Evolutionary conservation across 2,797 vertebrate species (phyloP).

Genomic region (Pipistrellus kuhlii): DNA sequence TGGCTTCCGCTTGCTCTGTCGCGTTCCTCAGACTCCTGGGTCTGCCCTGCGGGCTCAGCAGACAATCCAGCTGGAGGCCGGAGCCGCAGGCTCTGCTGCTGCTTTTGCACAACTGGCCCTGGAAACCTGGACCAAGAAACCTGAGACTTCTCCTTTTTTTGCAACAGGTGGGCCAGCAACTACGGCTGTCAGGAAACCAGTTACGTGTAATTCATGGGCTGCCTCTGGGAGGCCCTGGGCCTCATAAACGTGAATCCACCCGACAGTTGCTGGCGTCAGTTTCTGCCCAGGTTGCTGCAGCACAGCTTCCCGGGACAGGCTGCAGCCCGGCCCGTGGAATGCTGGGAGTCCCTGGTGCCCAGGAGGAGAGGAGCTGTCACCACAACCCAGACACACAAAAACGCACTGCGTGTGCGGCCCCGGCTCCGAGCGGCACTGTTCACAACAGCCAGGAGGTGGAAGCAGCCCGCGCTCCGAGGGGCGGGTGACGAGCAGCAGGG

Average conservation of each 20-base stretch:
- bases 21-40: neutral
- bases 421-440: fast-evolving
- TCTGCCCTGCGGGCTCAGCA: neutral
- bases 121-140: constrained; percentile 40
- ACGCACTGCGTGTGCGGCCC: neutral
- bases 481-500: neutral
- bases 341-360: too few species aligned
- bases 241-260: neutral
- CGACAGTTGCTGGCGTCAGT: constrained; percentile 20
- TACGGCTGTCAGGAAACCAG: constrained; percentile 52
- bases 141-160: neutral
- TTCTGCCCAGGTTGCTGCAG: neutral
- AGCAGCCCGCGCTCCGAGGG: neutral
- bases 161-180: constrained; percentile 34
- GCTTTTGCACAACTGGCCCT: neutral
- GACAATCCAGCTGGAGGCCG: neutral
- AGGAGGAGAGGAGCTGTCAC: neutral
- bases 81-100: fast-evolving
- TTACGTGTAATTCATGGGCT: constrained; percentile 59
- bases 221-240: constrained; percentile 10
- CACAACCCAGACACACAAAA: neutral
- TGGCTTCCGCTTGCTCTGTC: neutral
- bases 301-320: neutral
- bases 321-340: fast-evolving
- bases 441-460: neutral